phyloP scores from a whole-genome alignment of 2,888 invertebrate genomes.

The Scelioninae gen. 2 region DNA sequence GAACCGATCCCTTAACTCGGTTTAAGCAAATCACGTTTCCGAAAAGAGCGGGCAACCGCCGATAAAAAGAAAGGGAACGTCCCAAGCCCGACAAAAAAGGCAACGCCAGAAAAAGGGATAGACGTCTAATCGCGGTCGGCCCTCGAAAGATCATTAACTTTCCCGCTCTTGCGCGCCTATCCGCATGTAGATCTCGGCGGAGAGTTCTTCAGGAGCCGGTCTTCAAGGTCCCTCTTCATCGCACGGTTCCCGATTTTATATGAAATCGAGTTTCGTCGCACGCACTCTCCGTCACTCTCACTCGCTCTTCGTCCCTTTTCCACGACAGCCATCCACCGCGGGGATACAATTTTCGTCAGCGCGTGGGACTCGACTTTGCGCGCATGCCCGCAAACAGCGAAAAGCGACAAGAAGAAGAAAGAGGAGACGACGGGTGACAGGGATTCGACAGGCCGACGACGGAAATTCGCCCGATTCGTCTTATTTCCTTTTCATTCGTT shows the following conservation, averaged over 20 bases:
- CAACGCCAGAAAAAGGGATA: conserved; percentile 29
- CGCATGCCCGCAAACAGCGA: conserved; percentile 13
- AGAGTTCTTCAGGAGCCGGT: conserved; percentile 57
- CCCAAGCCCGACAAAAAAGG: conserved; percentile 7
- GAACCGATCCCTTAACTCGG: conserved; percentile 1
- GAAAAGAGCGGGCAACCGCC: not conserved
- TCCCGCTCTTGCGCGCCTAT: conserved; percentile 43
- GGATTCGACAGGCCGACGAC: no score
- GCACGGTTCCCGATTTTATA: conserved; percentile 54
- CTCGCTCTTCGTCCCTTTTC: conserved; percentile 38
- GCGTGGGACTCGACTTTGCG: conserved; percentile 29
- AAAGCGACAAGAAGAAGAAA: conserved; percentile 4
- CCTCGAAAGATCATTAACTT: conserved; percentile 51
- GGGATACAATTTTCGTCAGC: conserved; percentile 25
- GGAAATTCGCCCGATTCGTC: no score
- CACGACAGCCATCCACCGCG: conserved; percentile 18
- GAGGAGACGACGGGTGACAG: not conserved
- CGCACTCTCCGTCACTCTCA: conserved; percentile 44
- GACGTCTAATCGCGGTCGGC: conserved; percentile 46
- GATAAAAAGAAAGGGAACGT: conserved; percentile 38
- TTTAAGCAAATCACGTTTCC: conserved; percentile 18
- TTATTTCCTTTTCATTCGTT: conserved; percentile 9
- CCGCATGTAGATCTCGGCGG: conserved; percentile 38
- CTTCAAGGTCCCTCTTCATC: conserved; percentile 59
- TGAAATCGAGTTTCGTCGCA: conserved; percentile 55